A percentile compares a stretch with the other conserved stretches of the same genome.
phyloP scores from a whole-genome alignment of 2,888 invertebrate species.

The Maniola hyperantus region DNA sequence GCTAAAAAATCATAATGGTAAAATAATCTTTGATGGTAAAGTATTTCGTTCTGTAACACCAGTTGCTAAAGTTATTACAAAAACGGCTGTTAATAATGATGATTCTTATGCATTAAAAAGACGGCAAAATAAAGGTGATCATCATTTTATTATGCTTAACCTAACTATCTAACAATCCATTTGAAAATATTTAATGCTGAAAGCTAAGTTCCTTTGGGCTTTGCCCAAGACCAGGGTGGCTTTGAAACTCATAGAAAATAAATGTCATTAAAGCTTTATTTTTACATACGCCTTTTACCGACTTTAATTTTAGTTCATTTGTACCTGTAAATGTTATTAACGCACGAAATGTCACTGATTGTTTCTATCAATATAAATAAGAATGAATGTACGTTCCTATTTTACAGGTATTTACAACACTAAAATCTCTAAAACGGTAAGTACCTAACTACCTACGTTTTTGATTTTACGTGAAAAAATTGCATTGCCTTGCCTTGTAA shows the following conservation, averaged over 20 bases:
- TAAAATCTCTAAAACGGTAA: slow-evolving; percentile 4
- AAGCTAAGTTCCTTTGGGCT: too few species aligned
- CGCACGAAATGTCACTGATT: too few species aligned
- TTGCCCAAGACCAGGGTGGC: too few species aligned
- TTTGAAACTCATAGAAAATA: too few species aligned
- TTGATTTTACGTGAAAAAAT: not conserved
- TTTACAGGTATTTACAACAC: slow-evolving; percentile 5
- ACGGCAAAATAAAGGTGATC: slow-evolving; percentile 3
- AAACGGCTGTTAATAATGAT: not conserved
- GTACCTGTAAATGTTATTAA: too few species aligned
- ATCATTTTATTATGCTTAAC: not conserved
- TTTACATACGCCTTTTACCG: too few species aligned
- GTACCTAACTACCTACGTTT: too few species aligned
- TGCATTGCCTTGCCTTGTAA: too few species aligned
- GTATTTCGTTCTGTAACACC: not conserved
- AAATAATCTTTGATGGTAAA: not conserved
- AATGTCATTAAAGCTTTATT: too few species aligned
- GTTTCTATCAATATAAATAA: too few species aligned
- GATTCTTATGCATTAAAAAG: slow-evolving; percentile 3
- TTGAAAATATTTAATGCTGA: too few species aligned
- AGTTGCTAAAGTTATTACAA: not conserved
- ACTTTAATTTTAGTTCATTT: too few species aligned
- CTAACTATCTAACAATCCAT: not conserved
- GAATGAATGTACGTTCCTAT: not conserved
- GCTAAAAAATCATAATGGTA: not conserved